Evolutionary conservation across 1,140 invertebrate species (phyloP).

Genomic region (Adelges cooleyi): DNA sequence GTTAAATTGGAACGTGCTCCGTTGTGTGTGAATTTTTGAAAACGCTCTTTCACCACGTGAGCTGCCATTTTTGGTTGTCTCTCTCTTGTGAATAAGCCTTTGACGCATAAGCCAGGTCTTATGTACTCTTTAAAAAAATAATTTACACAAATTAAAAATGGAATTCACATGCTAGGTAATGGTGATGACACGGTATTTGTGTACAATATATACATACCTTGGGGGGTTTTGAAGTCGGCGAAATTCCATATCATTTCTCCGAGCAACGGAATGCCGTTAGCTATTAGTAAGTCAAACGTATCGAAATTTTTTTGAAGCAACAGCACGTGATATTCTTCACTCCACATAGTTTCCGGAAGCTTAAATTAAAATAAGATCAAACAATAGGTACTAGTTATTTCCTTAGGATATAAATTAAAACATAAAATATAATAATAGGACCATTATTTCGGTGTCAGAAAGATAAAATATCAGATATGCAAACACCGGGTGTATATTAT

Average conservation of each 20-base stretch:
- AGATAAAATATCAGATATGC: no score
- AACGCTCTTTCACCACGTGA: slow-evolving; percentile 61
- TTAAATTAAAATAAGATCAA: slow-evolving; percentile 39
- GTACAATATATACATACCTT: slow-evolving; percentile 43
- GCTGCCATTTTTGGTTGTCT: slow-evolving; percentile 78
- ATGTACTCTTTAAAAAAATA: slow-evolving; percentile 46
- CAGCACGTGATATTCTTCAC: slow-evolving; percentile 84
- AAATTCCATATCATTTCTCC: slow-evolving; percentile 99
- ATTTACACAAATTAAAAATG: no score
- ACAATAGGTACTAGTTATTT: background rate
- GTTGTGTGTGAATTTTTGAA: slow-evolving; percentile 51
- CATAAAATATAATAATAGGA: no score
- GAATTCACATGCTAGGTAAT: no score
- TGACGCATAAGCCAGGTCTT: slow-evolving; percentile 75
- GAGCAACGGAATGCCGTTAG: slow-evolving; percentile 64
- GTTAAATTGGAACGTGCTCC: slow-evolving; percentile 38
- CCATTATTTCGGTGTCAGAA: no score
- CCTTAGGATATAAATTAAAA: background rate
- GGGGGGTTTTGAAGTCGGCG: slow-evolving; percentile 69
- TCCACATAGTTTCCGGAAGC: slow-evolving; percentile 76
- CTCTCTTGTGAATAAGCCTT: slow-evolving; percentile 78
- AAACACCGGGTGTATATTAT: no score
- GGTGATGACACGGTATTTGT: no score
- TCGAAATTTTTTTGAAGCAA: slow-evolving; percentile 74
- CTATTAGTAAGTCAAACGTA: slow-evolving; percentile 67